A percentile compares a stretch with the other conserved stretches of the same genome.
These are phyloP conservation scores for Baccha elongata DNA, from an alignment of 2,888 invertebrate species.

Conservation along the genomic window DNA sequence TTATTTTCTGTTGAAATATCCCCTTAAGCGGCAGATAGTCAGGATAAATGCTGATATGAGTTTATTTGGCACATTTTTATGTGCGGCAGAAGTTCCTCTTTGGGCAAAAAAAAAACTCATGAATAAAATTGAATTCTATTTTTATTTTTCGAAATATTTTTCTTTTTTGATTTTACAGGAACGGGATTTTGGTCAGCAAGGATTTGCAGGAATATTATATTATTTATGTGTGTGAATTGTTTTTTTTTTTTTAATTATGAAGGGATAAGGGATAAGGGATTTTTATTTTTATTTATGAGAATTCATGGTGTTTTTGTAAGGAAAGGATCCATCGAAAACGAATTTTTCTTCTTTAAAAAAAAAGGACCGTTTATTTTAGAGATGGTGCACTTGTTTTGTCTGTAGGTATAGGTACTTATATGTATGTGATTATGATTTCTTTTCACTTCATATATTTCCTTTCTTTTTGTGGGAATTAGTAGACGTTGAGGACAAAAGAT, in stretches of 20 bases:
- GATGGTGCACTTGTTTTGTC: not conserved
- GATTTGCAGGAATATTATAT: slow-evolving; percentile 55
- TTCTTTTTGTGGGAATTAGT: not conserved
- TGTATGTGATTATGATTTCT: not conserved
- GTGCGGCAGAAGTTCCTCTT: slow-evolving; percentile 11
- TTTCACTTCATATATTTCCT: not conserved
- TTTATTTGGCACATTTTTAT: slow-evolving; percentile 60
- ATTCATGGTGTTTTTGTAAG: slow-evolving; percentile 14
- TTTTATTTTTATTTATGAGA: slow-evolving; percentile 30
- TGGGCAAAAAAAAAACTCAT: slow-evolving; percentile 59
- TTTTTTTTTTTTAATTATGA: slow-evolving; percentile 49
- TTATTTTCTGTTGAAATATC: not conserved
- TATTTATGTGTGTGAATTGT: slow-evolving; percentile 23
- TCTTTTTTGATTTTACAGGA: not conserved
- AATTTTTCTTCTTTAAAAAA: not conserved
- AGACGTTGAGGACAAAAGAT: not conserved
- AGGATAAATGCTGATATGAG: slow-evolving; percentile 48
- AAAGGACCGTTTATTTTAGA: not conserved
- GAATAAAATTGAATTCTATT: slow-evolving; percentile 60
- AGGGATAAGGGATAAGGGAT: slow-evolving; percentile 46
- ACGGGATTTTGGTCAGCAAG: slow-evolving; percentile 48
- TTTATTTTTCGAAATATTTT: not conserved
- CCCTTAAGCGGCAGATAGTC: slow-evolving; percentile 39
- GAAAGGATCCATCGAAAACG: not conserved
- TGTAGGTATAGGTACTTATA: too few relatives aligned